These are phyloP conservation scores for Apeira syringaria DNA, from an alignment of 2,888 invertebrate genomes.

Conservation along the genomic window DNA sequence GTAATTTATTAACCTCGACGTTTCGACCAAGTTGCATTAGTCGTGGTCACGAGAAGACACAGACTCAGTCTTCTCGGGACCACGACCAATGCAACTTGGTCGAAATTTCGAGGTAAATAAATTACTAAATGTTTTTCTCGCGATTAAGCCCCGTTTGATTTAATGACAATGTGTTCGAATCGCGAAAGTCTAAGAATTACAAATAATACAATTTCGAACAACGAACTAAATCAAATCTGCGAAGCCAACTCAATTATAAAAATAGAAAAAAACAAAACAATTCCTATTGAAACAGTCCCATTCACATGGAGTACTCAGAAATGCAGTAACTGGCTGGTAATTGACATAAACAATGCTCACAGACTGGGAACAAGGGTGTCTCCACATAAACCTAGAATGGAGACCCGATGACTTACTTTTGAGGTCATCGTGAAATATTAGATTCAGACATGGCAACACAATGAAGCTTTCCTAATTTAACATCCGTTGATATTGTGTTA, in stretches of 20 bases:
- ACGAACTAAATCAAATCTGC: background rate
- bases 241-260: conserved; percentile 28
- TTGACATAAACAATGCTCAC: conserved; percentile 61
- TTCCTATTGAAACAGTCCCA: conserved; percentile 34
- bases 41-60: no score
- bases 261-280: conserved; percentile 42
- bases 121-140: no score
- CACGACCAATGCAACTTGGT: no score
- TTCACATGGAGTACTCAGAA: conserved; percentile 63
- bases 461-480: background rate
- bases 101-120: no score
- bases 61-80: no score
- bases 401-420: conserved; percentile 72
- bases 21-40: no score
- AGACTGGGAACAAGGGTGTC: conserved; percentile 56
- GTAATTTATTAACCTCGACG: no score
- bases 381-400: conserved; percentile 69
- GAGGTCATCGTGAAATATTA: conserved; percentile 22
- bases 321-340: conserved; percentile 56
- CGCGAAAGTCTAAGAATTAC: no score
- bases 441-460: conserved; percentile 8
- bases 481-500: no score
- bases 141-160: no score
- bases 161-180: no score
- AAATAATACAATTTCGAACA: no score